Evolutionary conservation across 2,888 invertebrate species (phyloP), one percentile per base, ranked within the genome.

Genomic region (Holacanthella duospinosa): DNA sequence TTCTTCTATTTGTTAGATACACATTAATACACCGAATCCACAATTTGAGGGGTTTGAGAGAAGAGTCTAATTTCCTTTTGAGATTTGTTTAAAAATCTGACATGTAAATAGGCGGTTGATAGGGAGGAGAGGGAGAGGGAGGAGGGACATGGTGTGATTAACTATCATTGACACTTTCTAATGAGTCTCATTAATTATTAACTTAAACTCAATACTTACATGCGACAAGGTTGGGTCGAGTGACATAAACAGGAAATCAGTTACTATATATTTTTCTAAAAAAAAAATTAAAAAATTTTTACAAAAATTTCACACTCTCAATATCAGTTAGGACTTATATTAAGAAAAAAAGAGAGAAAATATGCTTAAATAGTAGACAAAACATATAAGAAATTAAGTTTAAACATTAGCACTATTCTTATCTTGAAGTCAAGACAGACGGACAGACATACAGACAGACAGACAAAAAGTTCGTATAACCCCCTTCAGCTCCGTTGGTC

Each of bases 11-110:
- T 6, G 16, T 16, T 12, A 12, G 36, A 36, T 6, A 36, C 9
- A 36, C 16, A 36, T 16, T 12, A 16, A 36, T 12, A 36, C 36
- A 36, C 16, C 9, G 36, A 16, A 36, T 36, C 6, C 36, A 36
- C 9, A 36, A n/a, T n/a, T n/a, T 16, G 36, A 36, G 36, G 16
- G 36, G 16, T 6, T 16, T 12, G 36, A 36, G 36, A n/a, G 48
- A 48, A 48, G 48, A 48, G 48, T 48, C 48, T 48, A 48, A 48
- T 48, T 48, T 48, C 48, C 48, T 48, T 48, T 48, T 16, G 48
- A n/a, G 48, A 48, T 48, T 48, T 48, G 48, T 48, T 36, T 12
- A 36, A 36, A 36, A 36, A 12, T 36, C 9, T 6, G 36, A 12
- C 16, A 16, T 36, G 36, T n/a, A 36, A 6, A 36, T 36, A 36